Conservation (phyloP, 2,797 vertebrate species). For the Odontamblyopus lacepedii region DNA sequence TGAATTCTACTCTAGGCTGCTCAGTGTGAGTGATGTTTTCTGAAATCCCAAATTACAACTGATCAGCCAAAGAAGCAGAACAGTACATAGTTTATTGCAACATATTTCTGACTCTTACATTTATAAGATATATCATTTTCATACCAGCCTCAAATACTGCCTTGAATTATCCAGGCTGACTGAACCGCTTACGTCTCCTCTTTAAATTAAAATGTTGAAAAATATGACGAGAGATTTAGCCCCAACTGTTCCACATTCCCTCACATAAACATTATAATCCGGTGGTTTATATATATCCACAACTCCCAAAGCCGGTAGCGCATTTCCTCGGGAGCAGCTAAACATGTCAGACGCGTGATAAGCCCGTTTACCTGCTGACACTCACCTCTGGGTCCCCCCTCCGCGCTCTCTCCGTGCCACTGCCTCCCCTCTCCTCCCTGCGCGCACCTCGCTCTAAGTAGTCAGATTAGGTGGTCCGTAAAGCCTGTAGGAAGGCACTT, state of each 20-base stretch:
- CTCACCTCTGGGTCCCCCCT: conserved; percentile 53
- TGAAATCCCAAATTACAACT: not conserved
- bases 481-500: conserved; percentile 73
- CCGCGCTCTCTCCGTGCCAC: conserved; percentile 9
- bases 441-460: conserved; percentile 59
- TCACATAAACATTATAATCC: conserved; percentile 47
- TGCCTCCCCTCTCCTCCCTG: conserved; percentile 20
- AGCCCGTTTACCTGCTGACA: conserved; percentile 67
- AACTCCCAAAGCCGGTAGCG: conserved; percentile 37
- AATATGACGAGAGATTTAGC: conserved; percentile 10
- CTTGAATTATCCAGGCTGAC: not conserved
- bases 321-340: conserved; percentile 45
- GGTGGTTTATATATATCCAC: conserved; percentile 23
- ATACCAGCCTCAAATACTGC: not conserved
- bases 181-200: not conserved
- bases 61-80: not conserved
- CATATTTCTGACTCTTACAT: not conserved
- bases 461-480: conserved; percentile 77
- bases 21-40: not conserved
- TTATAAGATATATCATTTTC: not conserved
- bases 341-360: conserved; percentile 60
- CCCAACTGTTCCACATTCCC: conserved; percentile 26
- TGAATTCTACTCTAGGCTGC: too few species aligned
- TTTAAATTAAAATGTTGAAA: not conserved
- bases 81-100: not conserved